A percentile compares a stretch with the other conserved stretches of the same genome.
Conservation (phyloP, 2,113 vertebrate genomes). For the Seriola dumerili region DNA sequence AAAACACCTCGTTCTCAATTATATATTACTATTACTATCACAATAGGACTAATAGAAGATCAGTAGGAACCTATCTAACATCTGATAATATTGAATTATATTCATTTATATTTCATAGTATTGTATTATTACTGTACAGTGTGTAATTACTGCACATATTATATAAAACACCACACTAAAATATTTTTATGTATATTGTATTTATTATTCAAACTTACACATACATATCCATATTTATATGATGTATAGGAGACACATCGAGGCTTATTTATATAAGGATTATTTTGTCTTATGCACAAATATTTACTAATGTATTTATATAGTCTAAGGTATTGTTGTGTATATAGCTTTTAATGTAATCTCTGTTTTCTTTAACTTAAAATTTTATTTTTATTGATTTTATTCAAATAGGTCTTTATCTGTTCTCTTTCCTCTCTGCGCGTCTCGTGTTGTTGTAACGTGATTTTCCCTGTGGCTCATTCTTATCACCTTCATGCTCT, state of each 20-base stretch:
- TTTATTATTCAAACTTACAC: no score
- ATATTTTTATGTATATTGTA: no score
- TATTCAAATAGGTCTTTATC: background rate
- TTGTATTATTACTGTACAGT: no score
- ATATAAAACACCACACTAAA: no score
- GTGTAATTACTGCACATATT: no score
- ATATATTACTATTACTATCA: background rate
- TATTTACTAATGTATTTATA: background rate
- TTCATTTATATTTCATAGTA: no score
- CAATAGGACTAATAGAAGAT: background rate
- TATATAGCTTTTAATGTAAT: background rate
- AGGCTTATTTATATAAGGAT: no score
- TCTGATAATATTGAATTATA: background rate
- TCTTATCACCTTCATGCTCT: background rate
- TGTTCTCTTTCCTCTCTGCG: background rate
- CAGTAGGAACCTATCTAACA: background rate
- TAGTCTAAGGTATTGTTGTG: background rate
- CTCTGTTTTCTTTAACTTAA: background rate
- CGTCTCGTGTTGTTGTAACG: background rate
- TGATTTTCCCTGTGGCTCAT: background rate
- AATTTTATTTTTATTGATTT: background rate
- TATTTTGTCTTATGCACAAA: no score
- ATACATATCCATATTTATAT: background rate
- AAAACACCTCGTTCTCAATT: background rate
- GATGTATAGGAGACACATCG: no score